These are phyloP conservation scores for Drosophila macrospina DNA, from an alignment of 2,888 invertebrate species.

Conservation along the genomic window DNA sequence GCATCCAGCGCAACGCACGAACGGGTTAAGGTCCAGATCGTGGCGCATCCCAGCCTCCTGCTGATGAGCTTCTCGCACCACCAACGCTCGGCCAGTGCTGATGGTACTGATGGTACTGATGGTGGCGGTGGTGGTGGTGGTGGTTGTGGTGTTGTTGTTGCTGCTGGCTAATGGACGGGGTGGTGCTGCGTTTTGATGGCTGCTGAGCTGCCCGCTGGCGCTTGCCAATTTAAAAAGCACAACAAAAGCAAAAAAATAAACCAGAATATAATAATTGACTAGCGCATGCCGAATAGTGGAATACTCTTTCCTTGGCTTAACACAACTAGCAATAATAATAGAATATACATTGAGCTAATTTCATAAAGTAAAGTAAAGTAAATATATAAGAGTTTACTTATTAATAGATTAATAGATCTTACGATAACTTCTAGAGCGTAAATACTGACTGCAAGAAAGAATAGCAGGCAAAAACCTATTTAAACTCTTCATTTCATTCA, in stretches of 20 bases:
- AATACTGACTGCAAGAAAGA: no score
- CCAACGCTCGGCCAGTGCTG: slow-evolving; percentile 12
- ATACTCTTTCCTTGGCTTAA: neutral
- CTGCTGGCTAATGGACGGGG: slow-evolving; percentile 31
- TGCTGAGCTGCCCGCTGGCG: slow-evolving; percentile 79
- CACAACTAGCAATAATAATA: no score
- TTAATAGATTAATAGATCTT: no score
- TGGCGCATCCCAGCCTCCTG: neutral
- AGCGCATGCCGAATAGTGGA: neutral
- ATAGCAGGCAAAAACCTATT: no score
- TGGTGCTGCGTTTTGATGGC: slow-evolving; percentile 57
- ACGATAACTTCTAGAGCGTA: no score
- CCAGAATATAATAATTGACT: neutral
- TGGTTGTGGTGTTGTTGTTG: neutral
- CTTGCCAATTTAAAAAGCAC: slow-evolving; percentile 81
- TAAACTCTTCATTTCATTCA: no score
- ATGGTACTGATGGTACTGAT: neutral
- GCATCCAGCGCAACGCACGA: slow-evolving; percentile 56
- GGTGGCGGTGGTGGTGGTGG: neutral
- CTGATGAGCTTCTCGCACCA: slow-evolving; percentile 33
- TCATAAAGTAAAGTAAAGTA: no score
- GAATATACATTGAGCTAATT: no score
- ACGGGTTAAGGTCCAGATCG: slow-evolving; percentile 74
- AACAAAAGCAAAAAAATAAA: slow-evolving; percentile 49
- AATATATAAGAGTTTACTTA: no score